Base-by-base conservation (phyloP, 37 sponge, comb jelly and placozoan genomes). In the Halichondria panicea region DNA sequence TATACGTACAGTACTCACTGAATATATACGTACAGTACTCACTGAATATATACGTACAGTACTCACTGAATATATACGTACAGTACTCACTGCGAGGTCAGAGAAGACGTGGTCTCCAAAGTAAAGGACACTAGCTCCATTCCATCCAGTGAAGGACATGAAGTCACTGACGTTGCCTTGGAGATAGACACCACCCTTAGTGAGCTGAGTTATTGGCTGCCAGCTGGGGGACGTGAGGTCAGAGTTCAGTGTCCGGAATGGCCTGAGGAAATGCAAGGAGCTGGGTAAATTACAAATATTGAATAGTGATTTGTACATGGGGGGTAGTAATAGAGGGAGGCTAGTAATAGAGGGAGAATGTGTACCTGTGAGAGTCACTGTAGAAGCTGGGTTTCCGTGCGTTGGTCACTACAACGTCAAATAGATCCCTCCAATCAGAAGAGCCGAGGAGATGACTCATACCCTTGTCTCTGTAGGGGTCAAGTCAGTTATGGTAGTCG, bases 71-170 rank as follows among this genome's bases (percentile, higher is more conserved):
- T 28, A 24, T 19, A 55, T 12, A 13, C 8, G 43, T 19, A 63
- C 9, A 35, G 65, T 40, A 63, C 91, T 84, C 42, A 93, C 97
- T 30, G 94, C 95, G 12, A 98, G 80, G 70, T 98, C 99, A 68
- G 78, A 85, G 70, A 88, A 95, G 63, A 98, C 86, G 78, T 98
- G 96, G 65, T 98, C 99, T 56, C 99, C 99, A 80, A 98, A 90
- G 68, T 98, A 98, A 12, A 98, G 80, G 24, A 98, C 94, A 13
- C 70, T 59, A 33, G 33, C 32, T 30, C 89, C 88, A 31, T 66
- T 68, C 96, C 93, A 98, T 18, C 89, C 89, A 32, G 94, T 91
- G 58, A 90, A 66, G 32, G 72, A 58, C 66, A 93, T 83, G 32
- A 98, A 80, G 30, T 95, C 92, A 27, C 55, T 39, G 24, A 93